These are phyloP conservation scores for Gadopsis bispinosus DNA, from an alignment of 2,797 vertebrate genomes.

Conservation along the genomic window DNA sequence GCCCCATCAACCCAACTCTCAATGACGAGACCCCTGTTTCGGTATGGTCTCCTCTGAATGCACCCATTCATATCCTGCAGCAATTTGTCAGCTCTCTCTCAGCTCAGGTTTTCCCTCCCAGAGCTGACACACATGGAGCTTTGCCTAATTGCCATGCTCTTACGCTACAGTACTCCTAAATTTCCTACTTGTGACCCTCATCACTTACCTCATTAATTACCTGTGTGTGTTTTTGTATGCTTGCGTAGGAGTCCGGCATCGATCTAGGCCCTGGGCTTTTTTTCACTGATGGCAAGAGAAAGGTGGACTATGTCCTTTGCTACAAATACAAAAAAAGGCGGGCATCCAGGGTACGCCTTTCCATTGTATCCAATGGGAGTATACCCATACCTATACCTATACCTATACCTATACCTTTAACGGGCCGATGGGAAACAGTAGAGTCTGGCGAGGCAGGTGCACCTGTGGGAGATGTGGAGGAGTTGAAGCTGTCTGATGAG, in stretches of 20 bases:
- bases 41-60: constrained; percentile 53
- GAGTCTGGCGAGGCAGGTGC: constrained; percentile 70
- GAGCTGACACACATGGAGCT: constrained; percentile 8
- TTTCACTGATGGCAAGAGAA: constrained; percentile 91
- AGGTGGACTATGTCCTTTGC: constrained; percentile 94
- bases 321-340: constrained; percentile 91
- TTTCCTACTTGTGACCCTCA: neutral
- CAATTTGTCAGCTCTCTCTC: neutral
- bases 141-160: neutral
- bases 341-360: constrained; percentile 64
- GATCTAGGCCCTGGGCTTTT: constrained; percentile 84
- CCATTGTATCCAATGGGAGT: constrained; percentile 87
- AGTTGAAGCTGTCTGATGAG: constrained; percentile 86
- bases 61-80: constrained; percentile 4
- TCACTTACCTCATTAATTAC: neutral
- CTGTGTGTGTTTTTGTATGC: constrained; percentile 36
- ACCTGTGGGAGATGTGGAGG: constrained; percentile 80
- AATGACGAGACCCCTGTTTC: constrained; percentile 59
- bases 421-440: constrained; percentile 55
- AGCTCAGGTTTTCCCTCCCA: neutral
- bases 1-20: constrained; percentile 59
- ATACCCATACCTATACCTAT: constrained; percentile 60
- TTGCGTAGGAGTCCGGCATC: constrained; percentile 78
- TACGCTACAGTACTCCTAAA: neutral
- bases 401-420: constrained; percentile 12